A percentile compares a stretch with the other conserved stretches of the same genome.
These are phyloP conservation scores for Pampus argenteus DNA, from an alignment of 2,797 vertebrate species.

Conservation along the genomic window DNA sequence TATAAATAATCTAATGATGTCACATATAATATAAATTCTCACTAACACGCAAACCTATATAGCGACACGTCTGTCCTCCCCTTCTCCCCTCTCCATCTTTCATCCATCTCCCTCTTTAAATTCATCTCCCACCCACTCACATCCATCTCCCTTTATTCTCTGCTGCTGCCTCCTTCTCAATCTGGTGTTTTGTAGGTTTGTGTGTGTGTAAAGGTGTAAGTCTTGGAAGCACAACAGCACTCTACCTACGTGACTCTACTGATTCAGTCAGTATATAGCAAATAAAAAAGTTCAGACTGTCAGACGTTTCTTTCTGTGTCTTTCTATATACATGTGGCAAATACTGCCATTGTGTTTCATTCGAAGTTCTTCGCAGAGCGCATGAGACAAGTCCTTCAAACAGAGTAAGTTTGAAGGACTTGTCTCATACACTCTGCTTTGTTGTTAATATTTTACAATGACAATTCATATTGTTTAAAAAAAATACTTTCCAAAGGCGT, in stretches of 20 bases:
- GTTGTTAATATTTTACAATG: neutral
- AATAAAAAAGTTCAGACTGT: neutral
- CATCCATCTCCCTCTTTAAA: conserved; percentile 40
- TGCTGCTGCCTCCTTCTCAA: conserved; percentile 19
- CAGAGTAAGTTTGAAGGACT: too few relatives aligned
- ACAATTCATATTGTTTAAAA: neutral
- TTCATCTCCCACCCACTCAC: conserved; percentile 53
- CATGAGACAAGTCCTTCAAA: too few relatives aligned
- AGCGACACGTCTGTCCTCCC: conserved; percentile 19
- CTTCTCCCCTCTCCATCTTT: conserved; percentile 47
- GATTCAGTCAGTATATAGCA: conserved; percentile 10
- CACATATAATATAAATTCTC: too few relatives aligned
- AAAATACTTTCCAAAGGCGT: neutral
- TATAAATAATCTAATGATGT: too few relatives aligned
- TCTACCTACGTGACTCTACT: conserved; percentile 20
- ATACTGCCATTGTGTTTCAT: conserved; percentile 12
- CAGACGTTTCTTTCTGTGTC: neutral
- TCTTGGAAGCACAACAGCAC: conserved; percentile 3
- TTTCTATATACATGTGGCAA: neutral
- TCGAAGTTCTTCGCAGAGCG: conserved; percentile 11
- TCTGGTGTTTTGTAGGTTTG: conserved; percentile 17
- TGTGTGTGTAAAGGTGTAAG: conserved; percentile 1
- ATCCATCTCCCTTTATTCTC: conserved; percentile 32
- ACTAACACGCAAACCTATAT: conserved; percentile 13
- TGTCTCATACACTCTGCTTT: too few relatives aligned